These are phyloP conservation scores for Melikaiella ostensackeni DNA, from an alignment of 2,888 invertebrate species.

Conservation along the genomic window DNA sequence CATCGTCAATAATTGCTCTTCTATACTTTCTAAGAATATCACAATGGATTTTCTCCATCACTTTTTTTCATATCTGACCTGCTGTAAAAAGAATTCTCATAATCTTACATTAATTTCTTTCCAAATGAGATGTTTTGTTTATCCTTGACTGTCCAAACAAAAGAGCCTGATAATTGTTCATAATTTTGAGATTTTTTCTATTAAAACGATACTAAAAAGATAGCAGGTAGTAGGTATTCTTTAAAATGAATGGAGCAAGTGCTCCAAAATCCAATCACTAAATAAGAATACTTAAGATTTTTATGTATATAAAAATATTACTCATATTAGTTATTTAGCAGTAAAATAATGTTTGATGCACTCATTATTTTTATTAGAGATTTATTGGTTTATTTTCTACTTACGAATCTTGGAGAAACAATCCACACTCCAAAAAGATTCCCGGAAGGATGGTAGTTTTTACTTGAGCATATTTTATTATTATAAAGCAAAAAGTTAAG, in stretches of 20 bases:
- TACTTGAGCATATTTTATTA: constrained; percentile 25
- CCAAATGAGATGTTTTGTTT: background rate
- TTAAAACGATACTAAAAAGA: background rate
- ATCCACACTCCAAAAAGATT: background rate
- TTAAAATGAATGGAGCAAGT: background rate
- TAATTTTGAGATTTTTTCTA: background rate
- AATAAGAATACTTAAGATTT: background rate
- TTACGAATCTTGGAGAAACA: constrained; percentile 4
- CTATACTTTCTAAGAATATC: constrained; percentile 62
- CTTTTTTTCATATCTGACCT: constrained; percentile 28
- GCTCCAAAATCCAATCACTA: background rate
- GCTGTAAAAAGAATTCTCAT: background rate
- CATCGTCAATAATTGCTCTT: constrained; percentile 62
- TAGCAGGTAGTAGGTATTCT: background rate
- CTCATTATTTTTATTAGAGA: background rate
- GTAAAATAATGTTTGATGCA: background rate
- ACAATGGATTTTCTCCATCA: constrained; percentile 66
- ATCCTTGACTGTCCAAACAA: background rate
- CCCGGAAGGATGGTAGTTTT: background rate
- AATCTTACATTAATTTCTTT: background rate
- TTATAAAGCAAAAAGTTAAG: constrained; percentile 12
- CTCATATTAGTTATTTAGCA: background rate
- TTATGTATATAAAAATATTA: background rate
- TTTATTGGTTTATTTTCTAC: background rate
- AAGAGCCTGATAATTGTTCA: background rate